Conservation (phyloP, 2,888 invertebrate species). For the Chymomyza procnemis region DNA sequence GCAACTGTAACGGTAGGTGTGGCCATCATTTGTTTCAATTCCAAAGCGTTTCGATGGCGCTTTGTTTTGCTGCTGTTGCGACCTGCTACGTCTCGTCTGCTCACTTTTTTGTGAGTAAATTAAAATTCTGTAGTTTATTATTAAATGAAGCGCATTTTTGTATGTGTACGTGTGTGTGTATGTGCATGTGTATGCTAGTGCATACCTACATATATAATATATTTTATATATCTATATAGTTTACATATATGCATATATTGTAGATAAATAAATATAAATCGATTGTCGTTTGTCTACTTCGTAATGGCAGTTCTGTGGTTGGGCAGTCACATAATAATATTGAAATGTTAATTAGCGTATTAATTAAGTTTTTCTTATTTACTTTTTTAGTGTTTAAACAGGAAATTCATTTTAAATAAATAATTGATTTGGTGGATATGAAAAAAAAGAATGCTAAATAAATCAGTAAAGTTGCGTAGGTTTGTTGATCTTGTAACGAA, state of each 20-base stretch:
- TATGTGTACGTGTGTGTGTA: conserved; percentile 12
- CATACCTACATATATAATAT: conserved; percentile 13
- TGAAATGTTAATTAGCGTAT: conserved; percentile 67
- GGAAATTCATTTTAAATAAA: background rate
- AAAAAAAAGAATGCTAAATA: background rate
- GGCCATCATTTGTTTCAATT: conserved; percentile 31
- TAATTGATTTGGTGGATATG: background rate
- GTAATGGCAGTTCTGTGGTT: background rate
- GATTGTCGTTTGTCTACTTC: conserved; percentile 22
- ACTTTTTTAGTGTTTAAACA: conserved; percentile 17
- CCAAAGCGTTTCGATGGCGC: background rate
- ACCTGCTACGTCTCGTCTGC: conserved; percentile 22
- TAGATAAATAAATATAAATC: conserved; percentile 53
- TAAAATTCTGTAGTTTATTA: conserved; percentile 77
- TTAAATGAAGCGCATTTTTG: conserved; percentile 75
- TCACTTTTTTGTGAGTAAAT: conserved; percentile 66
- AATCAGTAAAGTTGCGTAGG: no score
- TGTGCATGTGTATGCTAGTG: conserved; percentile 13
- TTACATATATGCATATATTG: conserved; percentile 26
- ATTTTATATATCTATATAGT: background rate
- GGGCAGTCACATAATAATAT: conserved; percentile 63
- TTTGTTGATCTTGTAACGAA: no score
- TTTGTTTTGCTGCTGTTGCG: conserved; percentile 24
- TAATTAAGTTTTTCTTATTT: conserved; percentile 61
- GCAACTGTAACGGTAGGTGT: conserved; percentile 45